Percentiles rank a stretch among this genome's conserved stretches.
These are phyloP conservation scores for Tuta absoluta DNA, from an alignment of 2,888 invertebrate genomes.

Conservation along the genomic window DNA sequence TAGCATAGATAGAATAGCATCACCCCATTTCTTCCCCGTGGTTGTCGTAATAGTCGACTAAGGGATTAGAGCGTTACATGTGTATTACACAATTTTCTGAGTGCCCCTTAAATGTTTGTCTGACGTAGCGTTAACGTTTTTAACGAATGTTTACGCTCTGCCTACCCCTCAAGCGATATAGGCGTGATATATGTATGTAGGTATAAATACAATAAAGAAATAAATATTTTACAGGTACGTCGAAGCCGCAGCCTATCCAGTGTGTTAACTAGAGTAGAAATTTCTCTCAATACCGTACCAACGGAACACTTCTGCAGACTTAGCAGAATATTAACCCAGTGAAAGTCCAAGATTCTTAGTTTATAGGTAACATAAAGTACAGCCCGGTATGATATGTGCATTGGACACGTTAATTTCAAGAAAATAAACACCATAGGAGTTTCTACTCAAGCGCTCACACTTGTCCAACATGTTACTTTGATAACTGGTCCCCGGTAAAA, in stretches of 20 bases:
- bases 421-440: slow-evolving; percentile 24
- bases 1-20: too few relatives aligned
- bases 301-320: neutral
- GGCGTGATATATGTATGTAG: too few relatives aligned
- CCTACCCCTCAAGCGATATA: too few relatives aligned
- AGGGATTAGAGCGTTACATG: too few relatives aligned
- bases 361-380: slow-evolving; percentile 21
- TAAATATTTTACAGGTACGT: neutral
- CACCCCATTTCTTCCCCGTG: too few relatives aligned
- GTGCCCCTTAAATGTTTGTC: too few relatives aligned
- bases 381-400: slow-evolving; percentile 20
- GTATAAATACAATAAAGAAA: neutral
- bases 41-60: too few relatives aligned
- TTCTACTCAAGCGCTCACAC: slow-evolving; percentile 20
- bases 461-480: slow-evolving; percentile 24
- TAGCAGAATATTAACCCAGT: slow-evolving; percentile 10
- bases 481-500: slow-evolving; percentile 7
- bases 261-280: neutral
- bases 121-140: too few relatives aligned
- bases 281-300: neutral
- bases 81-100: too few relatives aligned
- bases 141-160: too few relatives aligned
- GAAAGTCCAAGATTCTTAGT: slow-evolving; percentile 19
- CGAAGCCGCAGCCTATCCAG: neutral
- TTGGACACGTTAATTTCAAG: slow-evolving; percentile 30